Evolutionary conservation across 2,888 invertebrate genomes (phyloP).

Genomic region (Epicampocera succincta): DNA sequence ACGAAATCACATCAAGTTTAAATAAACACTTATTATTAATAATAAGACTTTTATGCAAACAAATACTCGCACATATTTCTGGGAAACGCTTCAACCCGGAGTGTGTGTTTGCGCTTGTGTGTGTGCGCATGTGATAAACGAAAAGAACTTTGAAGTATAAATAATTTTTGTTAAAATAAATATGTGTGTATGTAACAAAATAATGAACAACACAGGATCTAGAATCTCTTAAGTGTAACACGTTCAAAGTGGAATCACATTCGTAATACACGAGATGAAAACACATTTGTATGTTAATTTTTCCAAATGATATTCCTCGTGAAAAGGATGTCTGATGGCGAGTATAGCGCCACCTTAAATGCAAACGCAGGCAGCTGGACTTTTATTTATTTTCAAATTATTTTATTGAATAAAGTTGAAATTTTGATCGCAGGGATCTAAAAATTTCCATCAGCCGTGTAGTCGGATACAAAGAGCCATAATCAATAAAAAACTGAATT

Average conservation of each 20-base stretch:
- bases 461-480: too few species aligned
- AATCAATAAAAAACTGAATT: too few species aligned
- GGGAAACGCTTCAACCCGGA: constrained; percentile 1
- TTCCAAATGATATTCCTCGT: constrained; percentile 31
- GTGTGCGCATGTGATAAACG: background rate
- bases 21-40: constrained; percentile 64
- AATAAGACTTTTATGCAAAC: constrained; percentile 31
- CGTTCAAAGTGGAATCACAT: constrained; percentile 55
- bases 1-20: constrained; percentile 46
- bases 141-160: background rate
- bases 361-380: too few species aligned
- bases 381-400: too few species aligned
- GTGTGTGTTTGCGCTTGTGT: background rate
- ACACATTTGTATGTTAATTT: constrained; percentile 68
- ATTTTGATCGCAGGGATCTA: too few species aligned
- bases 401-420: too few species aligned
- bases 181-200: constrained; percentile 37
- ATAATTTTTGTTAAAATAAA: constrained; percentile 22
- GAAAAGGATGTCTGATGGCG: background rate
- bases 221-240: constrained; percentile 58
- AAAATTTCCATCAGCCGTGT: too few species aligned
- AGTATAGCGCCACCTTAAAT: too few species aligned
- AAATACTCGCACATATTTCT: too few species aligned
- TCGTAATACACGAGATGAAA: constrained; percentile 43
- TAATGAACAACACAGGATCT: constrained; percentile 38